A percentile compares a stretch with the other conserved stretches of the same genome.
phyloP scores from a whole-genome alignment of 2,797 vertebrate genomes.

The Jordanella pulchra region DNA sequence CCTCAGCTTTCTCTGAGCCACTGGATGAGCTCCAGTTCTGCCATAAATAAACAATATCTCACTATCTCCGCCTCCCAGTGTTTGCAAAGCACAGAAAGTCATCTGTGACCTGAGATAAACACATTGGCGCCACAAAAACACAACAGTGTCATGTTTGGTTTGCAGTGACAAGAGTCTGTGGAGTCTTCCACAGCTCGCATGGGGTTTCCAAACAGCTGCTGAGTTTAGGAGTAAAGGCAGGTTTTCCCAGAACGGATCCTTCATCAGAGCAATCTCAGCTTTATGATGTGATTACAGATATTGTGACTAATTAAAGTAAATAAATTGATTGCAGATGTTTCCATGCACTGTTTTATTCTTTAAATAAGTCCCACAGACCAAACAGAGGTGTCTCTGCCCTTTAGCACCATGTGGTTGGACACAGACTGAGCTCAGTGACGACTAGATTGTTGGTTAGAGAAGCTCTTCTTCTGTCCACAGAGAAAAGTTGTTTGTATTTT shows the following conservation, averaged over 20 bases:
- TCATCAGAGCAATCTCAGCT: not conserved
- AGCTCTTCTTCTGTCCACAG: not conserved
- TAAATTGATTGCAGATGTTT: not conserved
- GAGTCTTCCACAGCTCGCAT: not conserved
- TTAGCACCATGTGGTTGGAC: not conserved
- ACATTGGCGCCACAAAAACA: constrained; percentile 7
- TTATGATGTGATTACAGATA: not conserved
- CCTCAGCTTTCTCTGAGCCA: not conserved
- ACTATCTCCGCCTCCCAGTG: not conserved
- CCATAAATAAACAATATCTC: constrained; percentile 18
- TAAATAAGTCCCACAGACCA: not conserved
- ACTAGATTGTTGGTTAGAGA: not conserved
- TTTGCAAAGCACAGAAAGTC: constrained; percentile 4
- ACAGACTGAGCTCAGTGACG: not conserved
- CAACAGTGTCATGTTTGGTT: constrained; percentile 17
- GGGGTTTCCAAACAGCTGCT: not conserved
- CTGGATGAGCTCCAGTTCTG: constrained; percentile 9
- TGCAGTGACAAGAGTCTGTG: constrained; percentile 1
- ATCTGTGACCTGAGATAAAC: constrained; percentile 14
- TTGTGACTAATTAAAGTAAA: not conserved
- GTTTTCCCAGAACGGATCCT: not conserved
- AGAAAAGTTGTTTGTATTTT: not conserved
- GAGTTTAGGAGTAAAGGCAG: not conserved
- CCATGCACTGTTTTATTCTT: too few species aligned
- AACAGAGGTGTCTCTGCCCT: not conserved